These are phyloP conservation scores for Muscicapa striata DNA, from an alignment of 2,797 vertebrate genomes.

Conservation along the genomic window DNA sequence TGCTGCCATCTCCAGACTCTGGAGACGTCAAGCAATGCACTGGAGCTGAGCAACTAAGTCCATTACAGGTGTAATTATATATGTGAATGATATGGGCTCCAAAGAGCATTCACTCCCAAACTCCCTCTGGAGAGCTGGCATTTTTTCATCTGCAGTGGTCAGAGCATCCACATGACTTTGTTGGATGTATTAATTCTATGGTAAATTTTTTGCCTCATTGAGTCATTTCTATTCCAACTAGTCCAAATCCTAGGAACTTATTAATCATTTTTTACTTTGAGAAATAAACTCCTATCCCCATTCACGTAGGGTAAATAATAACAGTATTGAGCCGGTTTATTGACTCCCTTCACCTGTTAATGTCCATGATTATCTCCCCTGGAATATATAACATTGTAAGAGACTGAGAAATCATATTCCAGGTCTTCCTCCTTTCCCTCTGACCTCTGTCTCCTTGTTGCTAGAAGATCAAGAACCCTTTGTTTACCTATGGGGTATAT, in stretches of 20 bases:
- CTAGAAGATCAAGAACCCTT: background rate
- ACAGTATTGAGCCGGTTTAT: background rate
- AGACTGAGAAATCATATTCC: background rate
- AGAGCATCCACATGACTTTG: background rate
- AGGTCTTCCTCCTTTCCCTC: background rate
- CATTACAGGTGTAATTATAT: background rate
- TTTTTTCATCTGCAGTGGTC: background rate
- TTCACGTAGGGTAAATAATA: background rate
- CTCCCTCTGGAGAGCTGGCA: background rate
- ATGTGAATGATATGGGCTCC: fast-evolving
- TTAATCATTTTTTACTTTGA: background rate
- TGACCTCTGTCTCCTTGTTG: fast-evolving
- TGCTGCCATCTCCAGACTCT: background rate
- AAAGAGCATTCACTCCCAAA: background rate
- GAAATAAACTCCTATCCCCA: background rate
- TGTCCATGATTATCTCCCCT: background rate
- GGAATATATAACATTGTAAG: background rate
- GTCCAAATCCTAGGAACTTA: background rate
- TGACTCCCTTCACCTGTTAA: background rate
- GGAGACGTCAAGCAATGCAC: fast-evolving
- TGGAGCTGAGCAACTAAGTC: background rate
- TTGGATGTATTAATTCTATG: background rate
- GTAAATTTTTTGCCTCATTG: background rate
- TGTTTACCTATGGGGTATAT: background rate
- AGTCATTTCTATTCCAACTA: background rate